Percentiles rank a stretch among this genome's conserved stretches.
These are phyloP conservation scores for Ganaspis brasiliensis DNA, from an alignment of 2,888 invertebrate genomes.

Conservation along the genomic window DNA sequence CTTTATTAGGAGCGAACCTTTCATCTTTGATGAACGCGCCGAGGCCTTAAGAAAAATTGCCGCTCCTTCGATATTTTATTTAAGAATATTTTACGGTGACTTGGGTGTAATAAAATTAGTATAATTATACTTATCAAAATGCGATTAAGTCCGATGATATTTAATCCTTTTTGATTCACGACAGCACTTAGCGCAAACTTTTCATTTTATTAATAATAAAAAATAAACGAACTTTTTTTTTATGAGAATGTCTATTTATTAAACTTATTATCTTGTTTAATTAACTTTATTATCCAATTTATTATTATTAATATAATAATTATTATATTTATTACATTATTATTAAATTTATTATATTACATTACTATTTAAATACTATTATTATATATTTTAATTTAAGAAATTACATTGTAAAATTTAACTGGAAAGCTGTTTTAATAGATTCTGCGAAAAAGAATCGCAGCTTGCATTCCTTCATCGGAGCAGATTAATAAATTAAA, in stretches of 20 bases:
- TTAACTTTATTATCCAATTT: too few relatives aligned
- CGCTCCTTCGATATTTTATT: constrained; percentile 31
- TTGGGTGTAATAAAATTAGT: constrained; percentile 21
- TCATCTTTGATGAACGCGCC: constrained; percentile 52
- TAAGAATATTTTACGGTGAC: constrained; percentile 13
- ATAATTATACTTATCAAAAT: constrained; percentile 30
- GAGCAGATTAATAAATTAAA: constrained; percentile 33
- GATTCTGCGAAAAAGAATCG: constrained; percentile 21
- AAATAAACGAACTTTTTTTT: too few relatives aligned
- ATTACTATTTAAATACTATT: too few relatives aligned
- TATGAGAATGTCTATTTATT: too few relatives aligned
- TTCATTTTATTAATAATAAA: not conserved
- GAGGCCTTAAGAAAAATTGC: constrained; percentile 24
- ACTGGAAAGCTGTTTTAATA: not conserved
- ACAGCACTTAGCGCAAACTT: not conserved
- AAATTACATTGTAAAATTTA: not conserved
- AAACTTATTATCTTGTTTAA: too few relatives aligned
- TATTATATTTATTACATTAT: too few relatives aligned
- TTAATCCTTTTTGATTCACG: not conserved
- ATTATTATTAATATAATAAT: too few relatives aligned
- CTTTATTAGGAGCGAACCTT: constrained; percentile 61
- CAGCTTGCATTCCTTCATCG: constrained; percentile 26
- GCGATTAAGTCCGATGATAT: constrained; percentile 6
- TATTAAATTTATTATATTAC: too few relatives aligned
- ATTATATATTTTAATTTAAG: not conserved